phyloP scores from a whole-genome alignment of 2,797 vertebrate genomes.

The Gallinago nigripennis region DNA sequence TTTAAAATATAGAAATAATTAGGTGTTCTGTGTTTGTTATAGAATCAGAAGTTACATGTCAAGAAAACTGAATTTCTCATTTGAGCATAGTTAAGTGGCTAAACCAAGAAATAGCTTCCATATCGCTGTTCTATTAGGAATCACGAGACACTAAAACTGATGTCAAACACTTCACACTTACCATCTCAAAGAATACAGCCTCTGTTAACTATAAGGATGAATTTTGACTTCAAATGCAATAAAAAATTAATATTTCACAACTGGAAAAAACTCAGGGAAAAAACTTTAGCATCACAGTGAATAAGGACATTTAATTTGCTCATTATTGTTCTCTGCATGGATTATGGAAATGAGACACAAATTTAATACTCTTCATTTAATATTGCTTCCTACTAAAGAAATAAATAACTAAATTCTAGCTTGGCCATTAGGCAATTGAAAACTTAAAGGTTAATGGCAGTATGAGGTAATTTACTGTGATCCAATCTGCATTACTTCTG shows the following conservation, averaged over 20 bases:
- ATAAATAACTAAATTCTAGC: neutral
- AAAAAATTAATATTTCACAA: neutral
- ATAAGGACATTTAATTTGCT: neutral
- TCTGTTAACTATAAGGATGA: neutral
- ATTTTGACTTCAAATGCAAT: neutral
- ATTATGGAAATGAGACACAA: neutral
- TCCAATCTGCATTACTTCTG: neutral
- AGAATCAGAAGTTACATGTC: neutral
- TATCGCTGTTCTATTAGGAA: neutral
- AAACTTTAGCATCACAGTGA: neutral
- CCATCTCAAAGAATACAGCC: neutral
- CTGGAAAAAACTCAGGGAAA: neutral
- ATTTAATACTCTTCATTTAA: neutral
- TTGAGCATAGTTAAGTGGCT: neutral
- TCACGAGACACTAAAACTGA: neutral
- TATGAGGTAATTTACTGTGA: conserved; percentile 22
- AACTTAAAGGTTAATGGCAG: conserved; percentile 15
- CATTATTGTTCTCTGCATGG: neutral
- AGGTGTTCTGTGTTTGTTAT: neutral
- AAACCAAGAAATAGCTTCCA: neutral
- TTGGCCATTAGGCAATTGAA: neutral
- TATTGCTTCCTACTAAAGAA: neutral
- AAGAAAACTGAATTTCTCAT: neutral
- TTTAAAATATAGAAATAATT: neutral
- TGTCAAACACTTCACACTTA: neutral